phyloP scores from a whole-genome alignment of 2,797 vertebrate species.

The Eulemur coronatus region DNA sequence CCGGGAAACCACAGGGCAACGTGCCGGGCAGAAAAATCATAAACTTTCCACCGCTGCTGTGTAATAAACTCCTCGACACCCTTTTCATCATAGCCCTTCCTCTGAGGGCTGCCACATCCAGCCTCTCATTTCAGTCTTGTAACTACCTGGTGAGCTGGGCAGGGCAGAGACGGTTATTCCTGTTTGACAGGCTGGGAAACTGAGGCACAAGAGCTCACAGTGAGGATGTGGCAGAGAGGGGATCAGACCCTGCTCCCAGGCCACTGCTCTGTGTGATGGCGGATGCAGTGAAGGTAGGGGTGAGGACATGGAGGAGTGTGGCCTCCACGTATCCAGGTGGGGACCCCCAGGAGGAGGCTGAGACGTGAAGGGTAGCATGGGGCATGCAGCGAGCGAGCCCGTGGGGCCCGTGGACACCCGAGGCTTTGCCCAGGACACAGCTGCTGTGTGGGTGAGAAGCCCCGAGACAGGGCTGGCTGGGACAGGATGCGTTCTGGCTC shows the following conservation, averaged over 20 bases:
- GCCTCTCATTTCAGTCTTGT: background rate
- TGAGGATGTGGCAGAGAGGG: background rate
- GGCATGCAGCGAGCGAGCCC: background rate
- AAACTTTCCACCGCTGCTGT: background rate
- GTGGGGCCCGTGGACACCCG: rapidly evolving
- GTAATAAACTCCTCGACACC: rapidly evolving
- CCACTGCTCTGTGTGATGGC: background rate
- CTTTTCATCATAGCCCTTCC: background rate
- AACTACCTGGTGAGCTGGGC: background rate
- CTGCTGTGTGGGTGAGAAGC: background rate
- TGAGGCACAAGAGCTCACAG: background rate
- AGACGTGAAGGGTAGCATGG: background rate
- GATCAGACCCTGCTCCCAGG: background rate
- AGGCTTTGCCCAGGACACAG: background rate
- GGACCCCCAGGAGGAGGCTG: background rate
- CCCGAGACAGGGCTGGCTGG: background rate
- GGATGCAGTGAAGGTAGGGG: background rate
- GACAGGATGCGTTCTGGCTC: background rate
- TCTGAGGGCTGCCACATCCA: background rate
- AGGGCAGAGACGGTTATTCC: background rate
- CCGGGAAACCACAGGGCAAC: background rate
- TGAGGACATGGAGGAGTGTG: background rate
- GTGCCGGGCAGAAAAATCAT: background rate
- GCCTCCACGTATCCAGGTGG: background rate
- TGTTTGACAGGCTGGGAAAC: background rate